phyloP scores from a whole-genome alignment of 2,113 vertebrate genomes.

The Dicaeum eximium region DNA sequence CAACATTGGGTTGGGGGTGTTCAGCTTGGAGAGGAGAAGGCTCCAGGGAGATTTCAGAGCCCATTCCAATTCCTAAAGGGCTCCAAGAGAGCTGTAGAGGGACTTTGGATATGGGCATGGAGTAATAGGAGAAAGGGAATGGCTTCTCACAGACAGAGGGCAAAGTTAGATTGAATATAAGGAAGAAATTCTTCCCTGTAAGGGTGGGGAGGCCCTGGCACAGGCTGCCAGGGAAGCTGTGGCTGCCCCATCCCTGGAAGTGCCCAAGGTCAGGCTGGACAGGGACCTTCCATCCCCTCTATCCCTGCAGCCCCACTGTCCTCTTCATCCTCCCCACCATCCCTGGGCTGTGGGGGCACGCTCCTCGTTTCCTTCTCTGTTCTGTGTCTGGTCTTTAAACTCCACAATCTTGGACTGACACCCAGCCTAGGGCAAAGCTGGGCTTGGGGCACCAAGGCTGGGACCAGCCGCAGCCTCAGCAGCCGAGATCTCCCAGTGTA shows the following conservation, averaged over 20 bases:
- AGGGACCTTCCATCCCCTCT: neutral
- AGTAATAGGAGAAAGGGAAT: neutral
- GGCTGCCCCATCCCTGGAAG: neutral
- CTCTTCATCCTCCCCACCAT: neutral
- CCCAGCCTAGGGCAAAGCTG: neutral
- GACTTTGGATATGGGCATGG: neutral
- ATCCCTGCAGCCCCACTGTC: neutral
- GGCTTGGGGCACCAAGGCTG: neutral
- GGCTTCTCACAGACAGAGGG: neutral
- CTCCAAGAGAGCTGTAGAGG: neutral
- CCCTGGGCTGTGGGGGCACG: fast-evolving
- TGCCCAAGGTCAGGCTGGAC: neutral
- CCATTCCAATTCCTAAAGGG: neutral
- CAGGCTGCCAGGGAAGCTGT: neutral
- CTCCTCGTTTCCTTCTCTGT: neutral
- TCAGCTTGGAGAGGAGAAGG: neutral
- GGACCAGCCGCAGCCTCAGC: neutral
- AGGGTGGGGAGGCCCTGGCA: neutral
- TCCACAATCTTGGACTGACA: fast-evolving
- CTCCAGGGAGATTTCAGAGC: neutral
- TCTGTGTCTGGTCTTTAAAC: neutral
- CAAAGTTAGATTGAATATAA: neutral
- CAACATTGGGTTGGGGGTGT: neutral
- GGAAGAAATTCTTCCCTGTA: neutral
- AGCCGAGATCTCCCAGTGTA: neutral